Percentiles rank a stretch among this genome's conserved stretches.
Evolutionary conservation across 1,140 invertebrate species (phyloP).

Genomic region (Eriosoma lanigerum): DNA sequence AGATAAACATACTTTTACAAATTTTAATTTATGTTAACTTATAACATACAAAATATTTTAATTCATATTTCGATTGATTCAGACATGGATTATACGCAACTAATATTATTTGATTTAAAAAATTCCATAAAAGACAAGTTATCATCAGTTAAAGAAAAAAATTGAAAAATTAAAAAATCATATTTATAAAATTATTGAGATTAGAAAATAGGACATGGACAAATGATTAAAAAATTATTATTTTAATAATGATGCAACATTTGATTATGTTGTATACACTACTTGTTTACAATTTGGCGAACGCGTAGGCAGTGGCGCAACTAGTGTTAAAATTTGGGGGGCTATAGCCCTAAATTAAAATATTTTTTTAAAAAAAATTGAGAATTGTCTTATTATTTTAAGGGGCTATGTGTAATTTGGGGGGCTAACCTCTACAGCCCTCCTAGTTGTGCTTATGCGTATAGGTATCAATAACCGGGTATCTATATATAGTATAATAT

Average conservation of each 20-base stretch:
- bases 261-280: constrained; percentile 7
- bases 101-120: background rate
- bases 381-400: too few species aligned
- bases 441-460: too few species aligned
- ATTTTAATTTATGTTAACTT: background rate
- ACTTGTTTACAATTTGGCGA: too few species aligned
- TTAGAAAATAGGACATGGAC: background rate
- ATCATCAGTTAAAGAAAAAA: background rate
- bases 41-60: background rate
- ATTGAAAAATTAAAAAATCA: background rate
- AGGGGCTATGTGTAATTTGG: too few species aligned
- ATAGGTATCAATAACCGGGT: too few species aligned
- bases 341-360: too few species aligned
- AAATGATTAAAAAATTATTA: background rate
- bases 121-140: background rate
- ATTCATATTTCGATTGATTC: background rate
- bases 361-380: too few species aligned
- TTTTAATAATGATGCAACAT: background rate
- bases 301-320: too few species aligned
- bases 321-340: too few species aligned
- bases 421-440: too few species aligned
- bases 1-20: background rate
- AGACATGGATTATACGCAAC: background rate
- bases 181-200: background rate
- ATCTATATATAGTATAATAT: too few species aligned